Conservation (phyloP, 35 echinoderm and acorn worm species). For the Ophiothrix spiculata region DNA sequence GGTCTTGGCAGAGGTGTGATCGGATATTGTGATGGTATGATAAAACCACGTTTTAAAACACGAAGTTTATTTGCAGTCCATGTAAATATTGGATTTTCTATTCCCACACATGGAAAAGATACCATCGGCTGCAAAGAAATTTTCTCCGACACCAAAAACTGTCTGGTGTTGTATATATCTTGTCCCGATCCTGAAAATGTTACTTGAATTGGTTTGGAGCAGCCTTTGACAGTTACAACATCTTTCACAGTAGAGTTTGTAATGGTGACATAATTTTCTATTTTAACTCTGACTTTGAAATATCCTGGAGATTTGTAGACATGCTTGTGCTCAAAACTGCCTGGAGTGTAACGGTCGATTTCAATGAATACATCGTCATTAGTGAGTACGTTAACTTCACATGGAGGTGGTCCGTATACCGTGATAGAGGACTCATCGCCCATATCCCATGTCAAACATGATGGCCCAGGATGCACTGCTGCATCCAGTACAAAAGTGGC, state of each 20-base stretch:
- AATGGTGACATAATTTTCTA: constrained; percentile 6
- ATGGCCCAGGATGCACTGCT: neutral
- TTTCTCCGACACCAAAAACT: constrained; percentile 15
- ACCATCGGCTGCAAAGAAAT: constrained; percentile 2
- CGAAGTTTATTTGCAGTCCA: neutral
- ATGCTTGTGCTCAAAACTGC: neutral
- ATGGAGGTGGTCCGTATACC: constrained; percentile 9
- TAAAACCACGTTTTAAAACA: neutral
- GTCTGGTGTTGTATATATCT: neutral
- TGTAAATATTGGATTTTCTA: neutral
- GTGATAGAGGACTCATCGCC: neutral
- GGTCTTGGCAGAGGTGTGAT: neutral
- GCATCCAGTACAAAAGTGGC: neutral
- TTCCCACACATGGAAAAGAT: constrained; percentile 15
- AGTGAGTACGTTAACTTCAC: neutral
- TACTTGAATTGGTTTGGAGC: neutral
- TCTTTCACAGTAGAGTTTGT: neutral
- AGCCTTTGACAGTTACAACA: constrained; percentile 18
- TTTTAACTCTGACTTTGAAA: neutral
- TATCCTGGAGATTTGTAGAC: neutral
- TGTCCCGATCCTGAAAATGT: neutral
- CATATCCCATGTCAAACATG: constrained; percentile 21
- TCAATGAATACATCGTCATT: neutral
- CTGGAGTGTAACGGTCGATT: neutral
- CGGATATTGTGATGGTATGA: neutral